Evolutionary conservation across 2,888 invertebrate genomes (phyloP), one percentile per base, ranked within the genome.

Genomic region (Perizoma flavofasciatum): DNA sequence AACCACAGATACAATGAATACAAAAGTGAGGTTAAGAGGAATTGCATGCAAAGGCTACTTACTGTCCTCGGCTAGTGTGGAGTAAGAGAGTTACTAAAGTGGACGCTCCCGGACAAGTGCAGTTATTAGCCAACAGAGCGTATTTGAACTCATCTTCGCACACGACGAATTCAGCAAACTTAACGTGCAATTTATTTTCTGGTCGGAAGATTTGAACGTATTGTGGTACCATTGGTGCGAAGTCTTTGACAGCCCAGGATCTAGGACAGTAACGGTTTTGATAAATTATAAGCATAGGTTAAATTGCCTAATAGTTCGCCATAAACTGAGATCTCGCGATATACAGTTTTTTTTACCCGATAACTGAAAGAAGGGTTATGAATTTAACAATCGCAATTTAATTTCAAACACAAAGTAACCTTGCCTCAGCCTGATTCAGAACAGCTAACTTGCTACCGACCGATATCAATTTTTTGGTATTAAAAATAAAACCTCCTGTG

Each of bases 121-220:
- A 99, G 89, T 99, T 99, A 93, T 99, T 99, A 65, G 99, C 99
- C 70, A 99, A 92, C 61, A 99, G 94, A 32, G 99, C 99, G 85
- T 99, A 99, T 88, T 99, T 99, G 92, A 99, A 98, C 89, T 99
- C 99, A 84, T 99, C 99, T 88, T 99, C 99, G 88, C 99, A 99
- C 40, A 99, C 99, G 10, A 99, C 98, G 86, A 97, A 98, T 84
- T 99, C 99, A 44, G 99, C 99, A 89, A 99, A 99, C 89, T 99
- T 98, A 49, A 99, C 99, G 90, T 99, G 99, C 73, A 99, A 94
- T 83, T 99, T 99, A 88, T 99, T 99, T 91, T 99, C 99, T 55
- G 99, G 98, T 78, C 98, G 94, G 93, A 99, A 99, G 78, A 99
- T 98, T 92, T 99, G 99, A 69, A 99, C 98, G 88, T 99, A 99